A percentile compares a stretch with the other conserved stretches of the same genome.
These are phyloP conservation scores for Cebidichthys violaceus DNA, from an alignment of 2,113 vertebrate genomes.

Conservation along the genomic window DNA sequence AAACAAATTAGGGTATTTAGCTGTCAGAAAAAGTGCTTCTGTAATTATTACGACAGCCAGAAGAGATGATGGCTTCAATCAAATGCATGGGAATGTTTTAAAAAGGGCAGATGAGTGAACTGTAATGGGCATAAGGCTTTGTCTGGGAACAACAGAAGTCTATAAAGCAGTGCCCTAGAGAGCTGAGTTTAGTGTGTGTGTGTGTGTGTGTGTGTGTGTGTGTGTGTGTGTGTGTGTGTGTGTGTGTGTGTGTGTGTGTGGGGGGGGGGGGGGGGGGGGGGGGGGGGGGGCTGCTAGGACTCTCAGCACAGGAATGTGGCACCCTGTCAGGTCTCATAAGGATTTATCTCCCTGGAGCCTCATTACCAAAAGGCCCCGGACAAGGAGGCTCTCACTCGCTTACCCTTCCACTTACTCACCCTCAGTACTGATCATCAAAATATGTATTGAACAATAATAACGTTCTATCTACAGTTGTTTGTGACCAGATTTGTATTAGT, in stretches of 20 bases:
- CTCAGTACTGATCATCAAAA: not conserved
- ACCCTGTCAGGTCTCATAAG: constrained; percentile 80
- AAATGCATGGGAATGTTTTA: not conserved
- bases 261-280: no score
- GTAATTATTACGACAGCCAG: constrained; percentile 6
- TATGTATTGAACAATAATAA: not conserved
- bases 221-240: no score
- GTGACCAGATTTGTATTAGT: no score
- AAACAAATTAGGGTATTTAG: not conserved
- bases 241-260: no score
- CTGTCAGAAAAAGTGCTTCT: not conserved
- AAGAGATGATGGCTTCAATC: constrained; percentile 1
- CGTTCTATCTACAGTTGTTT: not conserved
- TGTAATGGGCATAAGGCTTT: constrained; percentile 27
- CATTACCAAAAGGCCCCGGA: constrained; percentile 66
- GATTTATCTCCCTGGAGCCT: constrained; percentile 77
- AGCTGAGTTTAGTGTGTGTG: constrained; percentile 40
- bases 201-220: no score
- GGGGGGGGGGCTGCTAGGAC: constrained; percentile 64
- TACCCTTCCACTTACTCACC: constrained; percentile 39
- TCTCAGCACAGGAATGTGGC: constrained; percentile 75
- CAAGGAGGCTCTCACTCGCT: constrained; percentile 53
- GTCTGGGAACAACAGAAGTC: constrained; percentile 58
- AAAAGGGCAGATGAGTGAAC: constrained; percentile 31
- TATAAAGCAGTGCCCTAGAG: constrained; percentile 62